Percentiles rank a stretch among this genome's conserved stretches.
phyloP scores from a whole-genome alignment of 2,797 vertebrate species.

The Hemibagrus guttatus region DNA sequence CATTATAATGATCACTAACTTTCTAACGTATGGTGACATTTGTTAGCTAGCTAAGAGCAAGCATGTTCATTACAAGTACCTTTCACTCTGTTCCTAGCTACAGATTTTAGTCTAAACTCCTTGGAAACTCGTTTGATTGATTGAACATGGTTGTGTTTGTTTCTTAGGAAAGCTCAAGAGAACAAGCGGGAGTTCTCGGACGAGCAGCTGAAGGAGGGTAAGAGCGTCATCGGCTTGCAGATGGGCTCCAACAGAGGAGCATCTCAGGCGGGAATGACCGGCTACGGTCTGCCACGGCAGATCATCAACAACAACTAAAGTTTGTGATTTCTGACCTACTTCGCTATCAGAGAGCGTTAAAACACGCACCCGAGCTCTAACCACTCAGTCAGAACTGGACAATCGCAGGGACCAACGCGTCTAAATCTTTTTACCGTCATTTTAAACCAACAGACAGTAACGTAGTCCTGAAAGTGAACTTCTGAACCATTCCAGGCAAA shows the following conservation, averaged over 20 bases:
- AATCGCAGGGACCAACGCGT: constrained; percentile 27
- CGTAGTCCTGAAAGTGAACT: background rate
- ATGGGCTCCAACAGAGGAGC: constrained; percentile 96
- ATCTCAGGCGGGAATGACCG: constrained; percentile 91
- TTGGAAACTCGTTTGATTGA: background rate
- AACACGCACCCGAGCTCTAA: constrained; percentile 32
- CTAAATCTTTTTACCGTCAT: background rate
- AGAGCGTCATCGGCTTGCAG: constrained; percentile 91
- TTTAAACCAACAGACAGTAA: constrained; percentile 5
- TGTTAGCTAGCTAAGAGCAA: background rate
- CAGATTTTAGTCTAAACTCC: background rate
- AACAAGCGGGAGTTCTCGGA: constrained; percentile 91
- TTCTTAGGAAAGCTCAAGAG: constrained; percentile 89
- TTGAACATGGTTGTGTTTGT: constrained; percentile 39
- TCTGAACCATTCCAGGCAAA: constrained; percentile 22
- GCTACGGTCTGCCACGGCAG: constrained; percentile 89
- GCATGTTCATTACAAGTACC: background rate
- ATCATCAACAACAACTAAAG: constrained; percentile 79
- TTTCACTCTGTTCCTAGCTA: background rate
- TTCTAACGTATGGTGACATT: background rate
- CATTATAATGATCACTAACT: background rate
- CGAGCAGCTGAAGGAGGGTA: constrained; percentile 89
- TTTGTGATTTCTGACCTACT: constrained; percentile 3
- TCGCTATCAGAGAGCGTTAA: constrained; percentile 53
- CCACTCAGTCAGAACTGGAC: constrained; percentile 40